A percentile compares a stretch with the other conserved stretches of the same genome.
phyloP scores from a whole-genome alignment of 2,888 invertebrate species.

The Dastarcus helophoroides region DNA sequence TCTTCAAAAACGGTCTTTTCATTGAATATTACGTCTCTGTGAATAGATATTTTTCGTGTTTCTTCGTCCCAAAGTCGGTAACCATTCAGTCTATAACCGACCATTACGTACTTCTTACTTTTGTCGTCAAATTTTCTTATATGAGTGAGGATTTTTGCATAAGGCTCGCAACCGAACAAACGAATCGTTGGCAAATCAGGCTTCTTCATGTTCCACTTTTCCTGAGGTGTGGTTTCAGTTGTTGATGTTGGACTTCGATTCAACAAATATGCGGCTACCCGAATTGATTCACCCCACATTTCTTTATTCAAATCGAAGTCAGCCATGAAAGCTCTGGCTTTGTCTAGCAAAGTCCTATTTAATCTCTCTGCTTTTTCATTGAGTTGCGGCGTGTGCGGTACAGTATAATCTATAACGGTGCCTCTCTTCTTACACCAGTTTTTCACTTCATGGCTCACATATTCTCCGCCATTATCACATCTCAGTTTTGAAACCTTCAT shows the following conservation, averaged over 20 bases:
- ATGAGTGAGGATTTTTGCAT: constrained; percentile 18
- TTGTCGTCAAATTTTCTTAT: constrained; percentile 21
- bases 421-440: constrained; percentile 14
- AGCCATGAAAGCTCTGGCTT: constrained; percentile 18
- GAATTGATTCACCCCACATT: constrained; percentile 24
- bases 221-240: constrained; percentile 19
- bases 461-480: constrained; percentile 19
- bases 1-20: too few species aligned
- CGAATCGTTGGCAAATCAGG: constrained; percentile 21
- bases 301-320: constrained; percentile 18
- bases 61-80: too few species aligned
- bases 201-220: constrained; percentile 21
- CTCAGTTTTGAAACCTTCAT: constrained; percentile 14
- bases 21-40: too few species aligned
- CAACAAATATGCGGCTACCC: constrained; percentile 18
- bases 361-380: constrained; percentile 16
- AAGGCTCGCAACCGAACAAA: constrained; percentile 22
- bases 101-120: constrained; percentile 19
- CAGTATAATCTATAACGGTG: constrained; percentile 14
- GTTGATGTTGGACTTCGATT: constrained; percentile 20
- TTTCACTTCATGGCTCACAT: constrained; percentile 11
- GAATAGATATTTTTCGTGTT: too few species aligned
- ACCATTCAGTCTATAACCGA: too few species aligned
- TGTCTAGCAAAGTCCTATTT: constrained; percentile 18
- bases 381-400: constrained; percentile 15